Base-by-base conservation (phyloP, 2,797 vertebrate species). In the Urosaurus nigricauda region DNA sequence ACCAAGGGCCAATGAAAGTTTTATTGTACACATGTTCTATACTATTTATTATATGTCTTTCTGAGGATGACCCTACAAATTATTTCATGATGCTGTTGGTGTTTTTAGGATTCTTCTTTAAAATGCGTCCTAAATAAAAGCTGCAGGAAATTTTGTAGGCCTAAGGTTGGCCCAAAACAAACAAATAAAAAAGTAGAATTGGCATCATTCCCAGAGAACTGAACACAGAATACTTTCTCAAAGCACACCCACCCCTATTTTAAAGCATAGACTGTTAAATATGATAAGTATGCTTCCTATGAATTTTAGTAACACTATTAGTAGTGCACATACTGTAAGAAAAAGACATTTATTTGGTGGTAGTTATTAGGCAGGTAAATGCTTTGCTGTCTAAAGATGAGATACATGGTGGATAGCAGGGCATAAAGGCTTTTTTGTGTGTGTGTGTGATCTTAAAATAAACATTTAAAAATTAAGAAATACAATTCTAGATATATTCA, bases 281-380 rank as follows among this genome's bases (percentile, higher is more conserved):
- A 5, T 53, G 47, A 79, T 43, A 24, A 14, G 70, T 4, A 17
- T 19, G 63, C 5, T 37, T 26, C 51, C 53, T 85, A 17, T 29
- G 87, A 16, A 32, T 73, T 79, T 40, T 71, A 80, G 2, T 80
- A 82, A 84, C 89, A 92, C 74, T 65, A 88, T 65, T 43, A 70
- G 63, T 24, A 85, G 53, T 83, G 43, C 75, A 89, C 12, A 80
- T 5, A 84, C 53, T 88, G 26, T 78, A 73, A 79, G 1, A 87
- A 90, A 86, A 91, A 90, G 56, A 93, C 80, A 87, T 87, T 56
- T 77, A 0, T 90, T 63, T 81, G 88, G 82, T n/a, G 2, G 51
- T 71, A 92, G 56, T 35, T 63, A 35, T 4, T n/a, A 43, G 65
- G 24, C 68, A 84, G 2, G 83, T 47, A 2, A 14, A 21, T 3